Evolutionary conservation across 1,140 invertebrate species (phyloP), one percentile per base, ranked within the genome.

Genomic region (Brachionus rotundiformis): DNA sequence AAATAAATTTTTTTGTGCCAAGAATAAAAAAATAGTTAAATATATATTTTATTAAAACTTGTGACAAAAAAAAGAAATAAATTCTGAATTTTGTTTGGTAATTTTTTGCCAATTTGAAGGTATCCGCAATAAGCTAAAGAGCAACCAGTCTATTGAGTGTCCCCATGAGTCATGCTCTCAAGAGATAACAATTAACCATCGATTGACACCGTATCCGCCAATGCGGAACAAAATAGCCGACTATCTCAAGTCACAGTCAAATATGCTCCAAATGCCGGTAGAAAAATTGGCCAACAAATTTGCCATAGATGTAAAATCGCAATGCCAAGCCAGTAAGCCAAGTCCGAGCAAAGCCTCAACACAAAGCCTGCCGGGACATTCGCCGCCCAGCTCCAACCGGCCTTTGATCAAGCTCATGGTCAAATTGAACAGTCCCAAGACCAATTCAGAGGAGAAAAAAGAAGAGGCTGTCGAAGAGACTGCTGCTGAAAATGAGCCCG

Each of bases 171-270:
- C 29, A 3, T 79, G 76, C 27, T 79, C 47, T 13, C 76, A 79
- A 13, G 76, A 79, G 11, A 79, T 79, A 23, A 79, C 76, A 36
- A 31, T 36, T 7, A 54, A 39, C 13, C 76, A 79, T 39, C 76
- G 59, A 25, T 63, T 79, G 31, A 79, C 59, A 59, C 76, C 76
- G 23, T 59, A 79, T 41, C n/a, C 44, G n/a, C 47, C 76, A 3
- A 79, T 79, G 33, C 44, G 76, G 7, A 39, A 36, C 47, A 54
- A 41, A 79, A 63, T 79, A 23, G 19, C 49, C 11, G 47, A 79
- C n/a, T 79, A 73, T 8, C 25, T 73, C 3, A 73, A 47, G 36
- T 36, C 63, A 16, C 63, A 68, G 23, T 68, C 63, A 19, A 68
- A 19, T n/a, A 68, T 36, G 10, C 16, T 68, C 16, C 13, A 33